Percentiles rank a stretch among this genome's conserved stretches.
Conservation (phyloP, 2,113 vertebrate genomes). For the Entomyzon cyanotis region DNA sequence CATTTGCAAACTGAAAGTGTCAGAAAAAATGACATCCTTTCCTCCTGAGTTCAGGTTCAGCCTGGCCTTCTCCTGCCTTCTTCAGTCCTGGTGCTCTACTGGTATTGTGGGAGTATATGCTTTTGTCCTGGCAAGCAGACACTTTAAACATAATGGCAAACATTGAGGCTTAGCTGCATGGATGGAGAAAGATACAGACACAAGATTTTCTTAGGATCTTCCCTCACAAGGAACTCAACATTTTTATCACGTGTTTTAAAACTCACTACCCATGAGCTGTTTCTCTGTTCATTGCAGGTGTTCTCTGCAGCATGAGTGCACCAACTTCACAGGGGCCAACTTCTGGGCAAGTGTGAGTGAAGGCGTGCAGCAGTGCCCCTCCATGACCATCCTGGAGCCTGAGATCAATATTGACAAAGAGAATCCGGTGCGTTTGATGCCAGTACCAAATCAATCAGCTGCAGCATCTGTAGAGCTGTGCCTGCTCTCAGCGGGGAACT, state of each 20-base stretch:
- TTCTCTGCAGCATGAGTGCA: conserved; percentile 86
- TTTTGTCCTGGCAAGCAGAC: background rate
- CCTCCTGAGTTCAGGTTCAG: background rate
- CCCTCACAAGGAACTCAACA: background rate
- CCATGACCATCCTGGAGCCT: conserved; percentile 87
- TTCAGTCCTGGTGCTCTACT: background rate
- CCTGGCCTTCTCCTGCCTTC: background rate
- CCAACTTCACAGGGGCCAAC: conserved; percentile 68
- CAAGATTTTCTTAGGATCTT: background rate
- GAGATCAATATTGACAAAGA: conserved; percentile 83
- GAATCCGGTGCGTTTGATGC: conserved; percentile 76
- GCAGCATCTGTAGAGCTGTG: rapidly evolving
- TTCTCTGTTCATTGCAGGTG: conserved; percentile 73
- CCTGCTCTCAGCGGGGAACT: background rate
- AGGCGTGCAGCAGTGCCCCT: conserved; percentile 85
- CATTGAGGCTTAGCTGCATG: background rate
- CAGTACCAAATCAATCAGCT: rapidly evolving
- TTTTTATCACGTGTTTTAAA: background rate
- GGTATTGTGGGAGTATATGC: background rate
- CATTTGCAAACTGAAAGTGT: background rate
- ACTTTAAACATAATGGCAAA: background rate
- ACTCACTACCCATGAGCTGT: background rate
- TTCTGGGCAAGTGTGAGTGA: conserved; percentile 87
- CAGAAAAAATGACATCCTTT: background rate
- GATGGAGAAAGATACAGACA: background rate